phyloP scores from a whole-genome alignment of 2,797 vertebrate genomes.

The Gobio occitaniae region DNA sequence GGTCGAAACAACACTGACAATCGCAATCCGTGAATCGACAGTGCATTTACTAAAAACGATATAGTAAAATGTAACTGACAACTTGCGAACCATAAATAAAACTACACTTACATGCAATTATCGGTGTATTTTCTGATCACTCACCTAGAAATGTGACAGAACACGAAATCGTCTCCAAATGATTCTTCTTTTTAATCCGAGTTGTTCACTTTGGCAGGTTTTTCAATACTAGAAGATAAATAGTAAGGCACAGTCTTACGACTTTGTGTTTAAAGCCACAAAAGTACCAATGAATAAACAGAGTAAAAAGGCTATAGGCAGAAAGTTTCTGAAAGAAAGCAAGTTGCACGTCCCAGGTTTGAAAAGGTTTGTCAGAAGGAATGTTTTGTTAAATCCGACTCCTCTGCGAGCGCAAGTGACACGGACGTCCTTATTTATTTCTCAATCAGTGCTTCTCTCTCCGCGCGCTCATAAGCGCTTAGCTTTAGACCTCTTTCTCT shows the following conservation, averaged over 20 bases:
- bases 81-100: too few species aligned
- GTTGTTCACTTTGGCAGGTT: constrained; percentile 10
- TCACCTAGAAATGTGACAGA: constrained; percentile 72
- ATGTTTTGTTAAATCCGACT: neutral
- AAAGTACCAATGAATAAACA: constrained; percentile 4
- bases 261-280: constrained; percentile 11
- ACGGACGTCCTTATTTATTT: constrained; percentile 32
- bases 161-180: constrained; percentile 18
- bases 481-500: constrained; percentile 15
- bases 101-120: neutral
- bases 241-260: neutral
- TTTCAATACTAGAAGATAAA: neutral
- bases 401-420: neutral
- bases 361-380: neutral
- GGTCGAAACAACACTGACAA: neutral
- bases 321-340: neutral
- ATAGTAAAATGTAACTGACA: constrained; percentile 1
- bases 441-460: constrained; percentile 57
- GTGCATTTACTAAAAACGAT: neutral
- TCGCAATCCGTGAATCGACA: neutral
- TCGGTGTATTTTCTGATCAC: constrained; percentile 53
- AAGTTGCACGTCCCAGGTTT: neutral
- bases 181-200: constrained; percentile 31
- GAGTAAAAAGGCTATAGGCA: neutral
- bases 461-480: constrained; percentile 50